Evolutionary conservation across 2,797 vertebrate genomes (phyloP).

Genomic region (Halcyon smyrnensis): DNA sequence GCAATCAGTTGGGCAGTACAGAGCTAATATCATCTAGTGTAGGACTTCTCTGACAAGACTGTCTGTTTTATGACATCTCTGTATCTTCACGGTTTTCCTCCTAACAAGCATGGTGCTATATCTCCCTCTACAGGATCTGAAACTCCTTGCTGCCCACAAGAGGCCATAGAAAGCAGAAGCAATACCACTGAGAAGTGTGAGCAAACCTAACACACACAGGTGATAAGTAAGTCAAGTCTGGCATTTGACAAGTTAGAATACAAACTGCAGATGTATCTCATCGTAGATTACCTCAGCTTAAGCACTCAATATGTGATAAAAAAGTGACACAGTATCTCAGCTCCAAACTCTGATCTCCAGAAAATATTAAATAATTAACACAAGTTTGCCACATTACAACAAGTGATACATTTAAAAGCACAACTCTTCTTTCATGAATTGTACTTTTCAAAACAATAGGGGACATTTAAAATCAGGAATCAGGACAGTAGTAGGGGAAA

Average conservation of each 20-base stretch:
- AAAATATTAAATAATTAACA: background rate
- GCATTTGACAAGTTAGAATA: background rate
- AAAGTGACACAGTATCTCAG: background rate
- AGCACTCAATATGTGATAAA: background rate
- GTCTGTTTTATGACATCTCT: background rate
- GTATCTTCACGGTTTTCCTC: background rate
- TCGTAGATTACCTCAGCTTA: background rate
- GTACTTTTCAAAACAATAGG: background rate
- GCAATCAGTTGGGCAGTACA: background rate
- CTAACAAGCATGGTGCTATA: background rate
- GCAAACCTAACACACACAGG: background rate
- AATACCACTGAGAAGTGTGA: background rate
- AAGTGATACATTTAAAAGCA: background rate
- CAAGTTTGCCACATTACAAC: background rate
- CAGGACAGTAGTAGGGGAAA: constrained; percentile 5
- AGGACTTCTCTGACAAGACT: background rate
- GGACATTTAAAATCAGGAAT: constrained; percentile 4
- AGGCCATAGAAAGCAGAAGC: background rate
- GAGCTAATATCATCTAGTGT: background rate
- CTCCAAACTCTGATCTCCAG: background rate
- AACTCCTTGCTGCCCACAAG: background rate
- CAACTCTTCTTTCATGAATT: background rate
- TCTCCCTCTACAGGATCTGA: constrained; percentile 48
- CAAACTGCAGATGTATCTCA: background rate
- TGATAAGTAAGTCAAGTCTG: background rate